Base-by-base conservation (phyloP, 2,888 invertebrate species). In the Trachelus stipa region DNA sequence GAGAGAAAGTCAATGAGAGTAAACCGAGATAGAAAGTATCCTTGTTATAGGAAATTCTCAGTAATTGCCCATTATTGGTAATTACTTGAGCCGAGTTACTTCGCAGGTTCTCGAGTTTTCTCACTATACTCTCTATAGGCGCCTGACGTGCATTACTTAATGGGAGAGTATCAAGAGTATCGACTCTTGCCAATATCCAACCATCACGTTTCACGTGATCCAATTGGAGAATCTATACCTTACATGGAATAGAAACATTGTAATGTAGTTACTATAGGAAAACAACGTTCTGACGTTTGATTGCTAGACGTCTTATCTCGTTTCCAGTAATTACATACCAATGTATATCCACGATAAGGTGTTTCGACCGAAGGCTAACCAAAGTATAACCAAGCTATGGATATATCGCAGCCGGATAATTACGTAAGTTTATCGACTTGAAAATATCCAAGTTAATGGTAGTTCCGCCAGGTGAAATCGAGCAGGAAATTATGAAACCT, bases 401-500 rank as follows among this genome's bases (percentile, higher is more conserved):
- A 56, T 9, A 56, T 56, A 56, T 56, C 56, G 56, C 56, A 56
- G 23, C 6, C 56, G 23, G 23, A 23, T 56, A 56, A 56, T 56
- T 56, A 23, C 23, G 23, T 15, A 56, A 56, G 23, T 56, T 56
- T 56, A 23, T 56, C 23, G 23, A 56, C 56, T 23, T 23, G 56
- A 56, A 56, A 56, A 56, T 56, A 56, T 56, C 56, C 9, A 56
- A 56, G 9, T 56, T 56, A 56, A 56, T 2, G 56, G 23, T 23
- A 56, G 23, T 56, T 56, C 56, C 23, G 56, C 23, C 23, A 56
- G 15, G 56, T 56, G 56, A 23, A 56, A 56, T 56, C 56, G 56
- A 23, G 56, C 56, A 23, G 23, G 23, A 33, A 88, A 87, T 88
- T 88, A 88, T 85, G 87, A 86, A 83, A 83, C 83, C 84, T 84